Conservation (phyloP, 2,113 vertebrate genomes). For the Ptyas mucosa region DNA sequence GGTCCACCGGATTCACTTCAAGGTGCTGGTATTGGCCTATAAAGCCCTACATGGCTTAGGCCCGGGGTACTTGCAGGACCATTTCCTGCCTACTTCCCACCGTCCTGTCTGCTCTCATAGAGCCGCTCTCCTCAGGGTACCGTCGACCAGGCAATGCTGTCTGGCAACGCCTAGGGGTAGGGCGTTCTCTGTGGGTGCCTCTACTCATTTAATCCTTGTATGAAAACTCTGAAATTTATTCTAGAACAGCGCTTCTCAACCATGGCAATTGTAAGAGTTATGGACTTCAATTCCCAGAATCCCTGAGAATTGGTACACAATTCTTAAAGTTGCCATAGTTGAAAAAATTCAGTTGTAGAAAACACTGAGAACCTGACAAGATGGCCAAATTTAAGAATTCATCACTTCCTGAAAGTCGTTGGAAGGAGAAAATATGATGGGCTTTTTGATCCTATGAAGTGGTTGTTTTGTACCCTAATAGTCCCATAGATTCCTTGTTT, state of each 20-base stretch:
- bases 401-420: not conserved
- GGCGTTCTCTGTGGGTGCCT: too few relatives aligned
- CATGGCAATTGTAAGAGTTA: not conserved
- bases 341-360: not conserved
- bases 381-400: not conserved
- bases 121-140: too few relatives aligned
- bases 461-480: not conserved
- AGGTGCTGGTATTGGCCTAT: too few relatives aligned
- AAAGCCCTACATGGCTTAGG: too few relatives aligned
- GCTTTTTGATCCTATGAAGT: not conserved
- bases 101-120: too few relatives aligned
- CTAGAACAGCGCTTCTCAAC: not conserved
- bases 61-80: too few relatives aligned
- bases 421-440: not conserved
- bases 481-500: not conserved
- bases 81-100: too few relatives aligned
- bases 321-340: not conserved
- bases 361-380: not conserved
- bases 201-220: not conserved
- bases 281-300: not conserved
- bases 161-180: too few relatives aligned
- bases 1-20: too few relatives aligned
- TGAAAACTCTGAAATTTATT: not conserved
- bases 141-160: too few relatives aligned
- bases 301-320: not conserved